These are phyloP conservation scores for Tangachromis dhanisi DNA, from an alignment of 2,113 vertebrate genomes.

Conservation along the genomic window DNA sequence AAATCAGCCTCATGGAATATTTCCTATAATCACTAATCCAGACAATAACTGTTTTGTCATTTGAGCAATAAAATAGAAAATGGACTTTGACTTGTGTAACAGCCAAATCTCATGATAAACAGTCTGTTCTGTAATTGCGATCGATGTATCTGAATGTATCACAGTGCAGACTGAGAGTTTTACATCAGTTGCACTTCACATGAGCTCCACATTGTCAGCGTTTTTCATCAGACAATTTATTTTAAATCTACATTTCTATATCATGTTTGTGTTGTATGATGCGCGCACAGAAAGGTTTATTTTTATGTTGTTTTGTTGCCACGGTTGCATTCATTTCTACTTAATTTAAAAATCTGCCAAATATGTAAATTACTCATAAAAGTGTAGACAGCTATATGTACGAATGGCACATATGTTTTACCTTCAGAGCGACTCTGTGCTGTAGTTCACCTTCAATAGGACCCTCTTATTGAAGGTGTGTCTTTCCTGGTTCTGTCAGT, in stretches of 20 bases:
- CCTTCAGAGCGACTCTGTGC: not conserved
- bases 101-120: not conserved
- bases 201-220: not conserved
- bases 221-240: not conserved
- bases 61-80: accelerated
- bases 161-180: not conserved
- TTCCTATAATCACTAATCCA: not conserved
- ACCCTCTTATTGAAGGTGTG: not conserved
- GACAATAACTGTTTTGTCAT: not conserved
- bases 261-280: not conserved
- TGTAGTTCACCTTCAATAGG: not conserved
- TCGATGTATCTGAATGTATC: not conserved
- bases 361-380: not conserved
- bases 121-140: not conserved
- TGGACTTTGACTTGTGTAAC: not conserved
- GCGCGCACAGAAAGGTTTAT: accelerated
- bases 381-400: not conserved
- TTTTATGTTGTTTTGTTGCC: not conserved
- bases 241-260: not conserved
- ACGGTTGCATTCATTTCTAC: not conserved
- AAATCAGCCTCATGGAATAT: not conserved
- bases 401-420: not conserved
- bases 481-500: slow-evolving; percentile 10
- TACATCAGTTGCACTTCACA: not conserved
- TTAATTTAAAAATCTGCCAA: not conserved